A percentile compares a stretch with the other conserved stretches of the same genome.
Conservation (phyloP, 2,113 vertebrate species). For the Pseudopodoces humilis region DNA sequence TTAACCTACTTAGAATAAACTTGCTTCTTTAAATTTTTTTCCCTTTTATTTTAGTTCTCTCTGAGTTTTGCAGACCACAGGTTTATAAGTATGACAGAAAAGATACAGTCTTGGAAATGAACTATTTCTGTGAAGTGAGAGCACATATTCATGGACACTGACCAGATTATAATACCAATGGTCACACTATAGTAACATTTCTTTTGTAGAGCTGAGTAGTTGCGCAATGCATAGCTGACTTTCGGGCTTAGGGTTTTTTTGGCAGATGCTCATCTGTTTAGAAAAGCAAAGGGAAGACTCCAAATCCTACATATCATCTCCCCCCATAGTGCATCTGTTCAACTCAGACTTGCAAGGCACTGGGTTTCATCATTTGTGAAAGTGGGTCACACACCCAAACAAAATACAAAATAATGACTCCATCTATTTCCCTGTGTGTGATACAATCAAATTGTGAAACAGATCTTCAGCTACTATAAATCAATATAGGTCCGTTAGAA, state of each 20-base stretch:
- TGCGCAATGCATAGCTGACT: not conserved
- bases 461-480: not conserved
- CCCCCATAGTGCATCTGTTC: not conserved
- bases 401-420: not conserved
- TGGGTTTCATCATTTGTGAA: not conserved
- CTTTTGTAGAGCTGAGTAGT: not conserved
- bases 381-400: not conserved
- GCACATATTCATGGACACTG: not conserved
- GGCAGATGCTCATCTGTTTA: not conserved
- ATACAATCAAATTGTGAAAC: not conserved
- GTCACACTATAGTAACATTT: not conserved
- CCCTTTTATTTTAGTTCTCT: not conserved
- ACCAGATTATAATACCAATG: not conserved
- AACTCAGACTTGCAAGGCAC: not conserved
- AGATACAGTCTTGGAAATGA: not conserved
- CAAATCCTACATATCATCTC: not conserved
- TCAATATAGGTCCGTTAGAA: not conserved
- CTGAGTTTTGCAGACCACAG: not conserved
- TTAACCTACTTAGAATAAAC: not conserved
- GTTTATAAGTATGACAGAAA: not conserved
- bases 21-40: not conserved
- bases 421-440: not conserved
- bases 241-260: not conserved
- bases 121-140: not conserved
- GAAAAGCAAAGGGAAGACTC: not conserved